phyloP scores from a whole-genome alignment of 1,140 invertebrate species.

The Argopecten irradians region DNA sequence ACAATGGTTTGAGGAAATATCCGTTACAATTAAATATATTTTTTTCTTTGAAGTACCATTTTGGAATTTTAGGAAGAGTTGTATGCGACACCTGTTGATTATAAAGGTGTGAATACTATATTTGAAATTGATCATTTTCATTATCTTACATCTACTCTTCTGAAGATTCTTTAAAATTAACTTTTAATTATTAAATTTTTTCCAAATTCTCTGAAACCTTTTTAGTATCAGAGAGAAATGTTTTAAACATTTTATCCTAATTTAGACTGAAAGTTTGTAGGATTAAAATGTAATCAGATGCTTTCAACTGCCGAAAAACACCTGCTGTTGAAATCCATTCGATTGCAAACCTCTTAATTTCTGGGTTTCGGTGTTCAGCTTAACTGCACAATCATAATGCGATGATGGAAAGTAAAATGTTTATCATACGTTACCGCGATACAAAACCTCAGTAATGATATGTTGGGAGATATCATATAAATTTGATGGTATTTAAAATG shows the following conservation, averaged over 20 bases:
- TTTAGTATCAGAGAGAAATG: background rate
- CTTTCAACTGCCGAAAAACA: background rate
- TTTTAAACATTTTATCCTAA: background rate
- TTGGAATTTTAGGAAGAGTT: background rate
- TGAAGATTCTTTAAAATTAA: background rate
- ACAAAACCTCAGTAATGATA: background rate
- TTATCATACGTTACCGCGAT: background rate
- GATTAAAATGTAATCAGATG: background rate
- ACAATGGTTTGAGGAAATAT: slow-evolving; percentile 4
- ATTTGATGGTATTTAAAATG: slow-evolving; percentile 5
- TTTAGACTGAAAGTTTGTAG: background rate
- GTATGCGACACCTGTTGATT: background rate
- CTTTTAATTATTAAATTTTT: slow-evolving; percentile 4
- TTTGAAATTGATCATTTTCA: background rate
- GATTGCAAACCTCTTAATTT: background rate
- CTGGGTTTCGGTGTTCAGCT: background rate
- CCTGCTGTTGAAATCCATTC: slow-evolving; percentile 6
- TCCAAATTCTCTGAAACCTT: background rate
- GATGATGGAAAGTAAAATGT: background rate
- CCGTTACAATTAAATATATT: background rate
- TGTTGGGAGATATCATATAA: background rate
- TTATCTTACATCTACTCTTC: background rate
- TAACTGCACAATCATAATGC: background rate
- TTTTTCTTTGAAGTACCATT: background rate
- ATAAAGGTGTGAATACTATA: background rate